These are phyloP conservation scores for Conus ventricosus DNA, from an alignment of 1,140 invertebrate genomes.

Conservation along the genomic window DNA sequence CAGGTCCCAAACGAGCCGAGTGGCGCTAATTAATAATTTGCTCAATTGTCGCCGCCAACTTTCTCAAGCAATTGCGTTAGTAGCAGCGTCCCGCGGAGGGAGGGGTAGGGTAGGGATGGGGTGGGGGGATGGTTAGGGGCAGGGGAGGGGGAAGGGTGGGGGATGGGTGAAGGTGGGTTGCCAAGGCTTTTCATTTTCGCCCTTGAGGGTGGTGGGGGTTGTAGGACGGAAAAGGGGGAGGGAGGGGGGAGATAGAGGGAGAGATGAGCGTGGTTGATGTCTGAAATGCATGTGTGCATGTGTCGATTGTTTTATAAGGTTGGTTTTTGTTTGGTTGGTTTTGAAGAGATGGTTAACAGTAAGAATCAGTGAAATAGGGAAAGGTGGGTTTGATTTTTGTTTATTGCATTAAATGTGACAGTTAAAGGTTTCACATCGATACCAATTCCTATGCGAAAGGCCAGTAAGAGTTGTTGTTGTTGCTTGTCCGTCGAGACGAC, in stretches of 20 bases:
- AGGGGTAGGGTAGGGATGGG: neutral
- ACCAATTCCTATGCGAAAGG: too few relatives aligned
- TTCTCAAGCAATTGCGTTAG: constrained; percentile 2
- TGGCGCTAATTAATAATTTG: constrained; percentile 22
- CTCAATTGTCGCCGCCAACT: constrained; percentile 4
- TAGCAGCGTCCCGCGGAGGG: neutral
- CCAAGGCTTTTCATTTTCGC: neutral
- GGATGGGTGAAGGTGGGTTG: neutral
- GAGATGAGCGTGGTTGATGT: neutral
- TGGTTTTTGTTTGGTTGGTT: too few relatives aligned
- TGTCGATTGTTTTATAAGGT: neutral
- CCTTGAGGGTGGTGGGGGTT: neutral
- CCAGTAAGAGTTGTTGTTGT: too few relatives aligned
- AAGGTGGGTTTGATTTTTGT: too few relatives aligned
- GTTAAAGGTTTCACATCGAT: too few relatives aligned
- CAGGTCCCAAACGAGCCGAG: constrained; percentile 1
- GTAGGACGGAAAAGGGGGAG: neutral
- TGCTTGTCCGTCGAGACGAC: too few relatives aligned
- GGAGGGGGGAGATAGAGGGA: neutral
- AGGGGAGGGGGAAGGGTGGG: neutral
- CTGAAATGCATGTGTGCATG: neutral
- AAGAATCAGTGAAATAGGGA: too few relatives aligned
- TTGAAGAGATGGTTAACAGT: too few relatives aligned
- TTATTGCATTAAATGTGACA: too few relatives aligned
- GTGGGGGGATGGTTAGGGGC: neutral